These are phyloP conservation scores for Athene cunicularia DNA, from an alignment of 2,113 vertebrate genomes.

Conservation along the genomic window DNA sequence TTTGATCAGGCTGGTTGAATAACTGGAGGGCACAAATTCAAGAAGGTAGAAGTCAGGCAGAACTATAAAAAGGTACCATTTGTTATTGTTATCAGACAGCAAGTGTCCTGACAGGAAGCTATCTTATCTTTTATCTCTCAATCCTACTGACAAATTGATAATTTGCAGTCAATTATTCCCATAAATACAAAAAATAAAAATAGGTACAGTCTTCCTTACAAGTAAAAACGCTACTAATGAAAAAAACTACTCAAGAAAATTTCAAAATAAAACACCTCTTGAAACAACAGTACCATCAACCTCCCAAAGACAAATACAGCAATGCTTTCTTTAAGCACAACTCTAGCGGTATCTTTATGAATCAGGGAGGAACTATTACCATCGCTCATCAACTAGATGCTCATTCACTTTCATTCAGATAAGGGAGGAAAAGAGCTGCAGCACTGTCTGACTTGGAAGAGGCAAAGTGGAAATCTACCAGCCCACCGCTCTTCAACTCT, in stretches of 20 bases:
- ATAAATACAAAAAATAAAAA: not conserved
- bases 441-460: not conserved
- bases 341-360: not conserved
- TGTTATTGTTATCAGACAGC: not conserved
- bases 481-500: not conserved
- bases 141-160: not conserved
- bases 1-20: not conserved
- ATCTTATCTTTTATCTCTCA: not conserved
- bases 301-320: not conserved
- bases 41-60: not conserved
- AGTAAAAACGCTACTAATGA: not conserved
- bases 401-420: not conserved
- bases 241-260: not conserved
- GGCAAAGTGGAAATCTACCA: not conserved
- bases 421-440: not conserved
- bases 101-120: not conserved
- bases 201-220: not conserved
- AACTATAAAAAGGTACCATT: not conserved
- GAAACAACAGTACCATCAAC: not conserved
- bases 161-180: not conserved
- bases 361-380: not conserved
- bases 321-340: not conserved
- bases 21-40: not conserved
- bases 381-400: not conserved
- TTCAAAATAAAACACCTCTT: not conserved